Conservation (phyloP, 2,113 vertebrate species). For the Jacana jacana region DNA sequence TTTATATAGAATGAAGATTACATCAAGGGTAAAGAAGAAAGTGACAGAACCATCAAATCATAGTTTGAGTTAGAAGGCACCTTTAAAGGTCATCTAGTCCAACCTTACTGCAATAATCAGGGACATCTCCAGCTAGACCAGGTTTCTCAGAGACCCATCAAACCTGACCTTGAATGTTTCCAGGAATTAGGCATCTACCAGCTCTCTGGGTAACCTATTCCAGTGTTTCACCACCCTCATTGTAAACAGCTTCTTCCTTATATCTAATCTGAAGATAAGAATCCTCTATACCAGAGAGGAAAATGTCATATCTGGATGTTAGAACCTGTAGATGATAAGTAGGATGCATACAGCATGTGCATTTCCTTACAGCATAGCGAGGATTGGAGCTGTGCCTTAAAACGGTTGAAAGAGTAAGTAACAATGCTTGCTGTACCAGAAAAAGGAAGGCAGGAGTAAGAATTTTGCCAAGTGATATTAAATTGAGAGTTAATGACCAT, state of each 20-base stretch:
- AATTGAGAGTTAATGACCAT: not conserved
- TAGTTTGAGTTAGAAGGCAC: not conserved
- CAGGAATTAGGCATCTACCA: not conserved
- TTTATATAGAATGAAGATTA: not conserved
- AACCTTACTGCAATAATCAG: not conserved
- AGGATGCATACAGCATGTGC: not conserved
- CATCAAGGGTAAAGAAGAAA: not conserved
- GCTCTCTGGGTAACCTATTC: not conserved
- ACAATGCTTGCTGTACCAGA: not conserved
- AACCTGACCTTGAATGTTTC: not conserved
- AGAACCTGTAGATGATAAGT: not conserved
- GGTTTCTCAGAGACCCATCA: not conserved
- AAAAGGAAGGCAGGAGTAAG: not conserved
- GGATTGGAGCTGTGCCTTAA: not conserved
- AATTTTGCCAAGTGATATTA: not conserved
- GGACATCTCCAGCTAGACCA: not conserved
- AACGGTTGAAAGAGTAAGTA: not conserved
- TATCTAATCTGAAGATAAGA: not conserved
- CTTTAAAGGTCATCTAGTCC: not conserved
- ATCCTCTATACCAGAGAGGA: not conserved
- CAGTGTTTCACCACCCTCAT: not conserved
- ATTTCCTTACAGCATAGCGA: not conserved
- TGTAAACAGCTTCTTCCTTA: not conserved
- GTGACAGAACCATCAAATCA: not conserved
- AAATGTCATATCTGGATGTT: not conserved